Percentiles rank a stretch among this genome's conserved stretches.
phyloP scores from a whole-genome alignment of 35 echinoderm and acorn worm genomes.

The Nesometra sesokonis region DNA sequence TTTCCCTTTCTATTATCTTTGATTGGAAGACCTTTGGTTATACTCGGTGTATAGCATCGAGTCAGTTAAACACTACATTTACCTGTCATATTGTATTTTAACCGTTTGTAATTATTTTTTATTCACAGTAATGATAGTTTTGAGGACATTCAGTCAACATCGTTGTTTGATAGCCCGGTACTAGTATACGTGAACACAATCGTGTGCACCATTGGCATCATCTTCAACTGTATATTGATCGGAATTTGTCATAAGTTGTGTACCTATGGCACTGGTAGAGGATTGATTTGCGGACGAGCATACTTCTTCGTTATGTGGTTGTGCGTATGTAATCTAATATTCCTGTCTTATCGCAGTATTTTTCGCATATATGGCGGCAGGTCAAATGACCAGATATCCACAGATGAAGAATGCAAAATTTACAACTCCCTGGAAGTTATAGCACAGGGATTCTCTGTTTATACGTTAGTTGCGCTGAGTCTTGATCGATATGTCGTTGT shows the following conservation, averaged over 20 bases:
- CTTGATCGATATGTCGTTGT: background rate
- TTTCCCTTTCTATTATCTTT: no score
- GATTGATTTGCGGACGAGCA: background rate
- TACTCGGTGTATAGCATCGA: no score
- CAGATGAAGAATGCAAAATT: background rate
- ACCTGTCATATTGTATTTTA: no score
- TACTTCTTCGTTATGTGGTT: background rate
- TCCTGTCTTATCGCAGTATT: background rate
- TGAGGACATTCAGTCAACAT: no score
- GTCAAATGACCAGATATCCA: background rate
- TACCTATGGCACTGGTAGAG: background rate
- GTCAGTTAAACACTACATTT: no score
- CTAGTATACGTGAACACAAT: background rate
- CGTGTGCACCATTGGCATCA: background rate
- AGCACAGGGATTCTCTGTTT: background rate
- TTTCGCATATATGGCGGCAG: background rate
- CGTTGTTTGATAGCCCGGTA: no score
- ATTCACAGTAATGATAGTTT: no score
- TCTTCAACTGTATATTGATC: background rate
- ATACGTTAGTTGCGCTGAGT: background rate
- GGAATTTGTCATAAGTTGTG: background rate
- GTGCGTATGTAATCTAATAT: background rate
- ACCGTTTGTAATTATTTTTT: no score
- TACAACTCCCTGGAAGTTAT: background rate
- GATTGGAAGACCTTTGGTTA: no score